These are phyloP conservation scores for Centropyge bicolor DNA, from an alignment of 2,797 vertebrate species.

Conservation along the genomic window DNA sequence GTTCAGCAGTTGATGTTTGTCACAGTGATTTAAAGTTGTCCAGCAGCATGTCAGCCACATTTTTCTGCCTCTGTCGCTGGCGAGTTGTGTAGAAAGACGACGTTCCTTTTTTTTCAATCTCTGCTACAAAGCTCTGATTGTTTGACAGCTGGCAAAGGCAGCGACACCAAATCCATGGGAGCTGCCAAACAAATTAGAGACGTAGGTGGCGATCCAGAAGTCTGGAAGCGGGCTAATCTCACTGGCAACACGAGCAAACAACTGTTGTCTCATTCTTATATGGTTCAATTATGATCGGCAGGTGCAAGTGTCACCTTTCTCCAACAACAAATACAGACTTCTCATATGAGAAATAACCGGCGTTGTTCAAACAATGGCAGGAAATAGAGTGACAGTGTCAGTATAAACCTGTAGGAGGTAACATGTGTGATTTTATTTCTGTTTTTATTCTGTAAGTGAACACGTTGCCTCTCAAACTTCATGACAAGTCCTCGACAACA, in stretches of 20 bases:
- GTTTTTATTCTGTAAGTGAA: not conserved
- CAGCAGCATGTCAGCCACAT: no score
- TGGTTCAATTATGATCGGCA: not conserved
- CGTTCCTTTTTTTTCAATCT: no score
- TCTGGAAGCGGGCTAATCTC: not conserved
- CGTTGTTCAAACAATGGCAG: not conserved
- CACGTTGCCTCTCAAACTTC: not conserved
- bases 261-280: not conserved
- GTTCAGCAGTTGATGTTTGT: no score
- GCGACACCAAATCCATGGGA: no score
- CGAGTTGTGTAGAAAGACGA: no score
- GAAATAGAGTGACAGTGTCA: no score
- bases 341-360: not conserved
- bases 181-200: no score
- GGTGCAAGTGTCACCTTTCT: not conserved
- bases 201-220: not conserved
- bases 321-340: not conserved
- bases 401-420: no score
- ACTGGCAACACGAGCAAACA: not conserved
- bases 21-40: no score
- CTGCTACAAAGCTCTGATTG: no score
- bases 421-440: not conserved
- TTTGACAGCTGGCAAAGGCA: no score
- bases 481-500: not conserved
- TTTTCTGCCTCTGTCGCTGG: no score